Evolutionary conservation across 2,797 vertebrate genomes (phyloP).

Genomic region (Sylvia borin): DNA sequence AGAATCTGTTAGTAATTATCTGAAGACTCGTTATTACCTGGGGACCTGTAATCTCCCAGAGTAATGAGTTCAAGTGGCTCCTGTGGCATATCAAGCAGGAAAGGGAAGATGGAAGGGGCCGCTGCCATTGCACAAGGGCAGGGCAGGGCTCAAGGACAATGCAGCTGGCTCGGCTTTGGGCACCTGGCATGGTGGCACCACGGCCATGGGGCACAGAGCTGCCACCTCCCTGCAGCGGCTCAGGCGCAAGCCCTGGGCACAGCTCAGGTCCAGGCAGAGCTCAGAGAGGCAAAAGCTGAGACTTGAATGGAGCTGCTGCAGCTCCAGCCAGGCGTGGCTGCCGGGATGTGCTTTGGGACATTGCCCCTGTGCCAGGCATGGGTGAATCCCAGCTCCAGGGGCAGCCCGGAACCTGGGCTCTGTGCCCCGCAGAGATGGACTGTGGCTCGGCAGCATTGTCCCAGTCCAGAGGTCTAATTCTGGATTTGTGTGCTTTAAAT

Average conservation of each 20-base stretch:
- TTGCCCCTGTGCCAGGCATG: accelerated
- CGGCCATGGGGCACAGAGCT: neutral
- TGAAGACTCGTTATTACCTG: conserved; percentile 51
- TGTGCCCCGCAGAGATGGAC: neutral
- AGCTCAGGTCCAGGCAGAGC: neutral
- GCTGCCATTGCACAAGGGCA: conserved; percentile 22
- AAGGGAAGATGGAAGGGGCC: conserved; percentile 30
- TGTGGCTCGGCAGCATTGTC: neutral
- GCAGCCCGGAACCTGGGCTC: accelerated
- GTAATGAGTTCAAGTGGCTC: conserved; percentile 70
- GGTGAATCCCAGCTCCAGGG: neutral
- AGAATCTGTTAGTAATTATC: conserved; percentile 72
- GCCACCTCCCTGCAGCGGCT: accelerated
- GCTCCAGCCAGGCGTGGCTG: accelerated
- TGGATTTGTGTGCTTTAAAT: neutral
- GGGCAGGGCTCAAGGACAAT: conserved; percentile 51
- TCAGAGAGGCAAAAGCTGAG: neutral
- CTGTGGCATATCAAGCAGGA: conserved; percentile 69
- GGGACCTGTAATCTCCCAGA: conserved; percentile 63
- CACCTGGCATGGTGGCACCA: neutral
- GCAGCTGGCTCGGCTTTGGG: neutral
- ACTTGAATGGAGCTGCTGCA: neutral
- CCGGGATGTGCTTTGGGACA: accelerated
- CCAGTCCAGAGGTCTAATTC: neutral
- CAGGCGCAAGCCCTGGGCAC: neutral